These are phyloP conservation scores for Notothenia rossii DNA, from an alignment of 2,113 vertebrate genomes.

Conservation along the genomic window DNA sequence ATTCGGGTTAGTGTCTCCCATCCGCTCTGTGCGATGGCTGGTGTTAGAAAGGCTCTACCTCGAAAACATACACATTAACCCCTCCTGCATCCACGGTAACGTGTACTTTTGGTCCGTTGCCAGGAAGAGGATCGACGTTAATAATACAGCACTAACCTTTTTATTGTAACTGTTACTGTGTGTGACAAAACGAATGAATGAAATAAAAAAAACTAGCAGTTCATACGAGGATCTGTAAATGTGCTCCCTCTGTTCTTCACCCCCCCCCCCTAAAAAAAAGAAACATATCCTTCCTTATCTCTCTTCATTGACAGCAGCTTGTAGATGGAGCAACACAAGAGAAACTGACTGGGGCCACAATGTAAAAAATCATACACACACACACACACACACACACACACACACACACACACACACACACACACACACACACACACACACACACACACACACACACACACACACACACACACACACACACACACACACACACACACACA, in stretches of 20 bases:
- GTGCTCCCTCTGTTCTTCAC: not conserved
- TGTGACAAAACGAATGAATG: not conserved
- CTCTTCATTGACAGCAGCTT: not conserved
- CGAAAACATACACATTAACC: conserved; percentile 48
- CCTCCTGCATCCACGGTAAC: conserved; percentile 16
- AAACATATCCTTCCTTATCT: too few species aligned
- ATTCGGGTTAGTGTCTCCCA: conserved; percentile 63
- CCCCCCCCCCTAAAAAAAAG: too few species aligned
- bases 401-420: too few species aligned
- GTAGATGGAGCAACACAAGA: not conserved
- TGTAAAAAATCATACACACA: not conserved
- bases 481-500: too few species aligned
- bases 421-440: too few species aligned
- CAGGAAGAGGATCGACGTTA: conserved; percentile 17
- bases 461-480: too few species aligned
- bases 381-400: not conserved
- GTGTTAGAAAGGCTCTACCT: conserved; percentile 70
- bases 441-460: too few species aligned
- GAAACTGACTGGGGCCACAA: not conserved
- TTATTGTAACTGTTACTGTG: not conserved
- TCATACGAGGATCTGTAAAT: not conserved
- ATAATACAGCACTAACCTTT: conserved; percentile 13
- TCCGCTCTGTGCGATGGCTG: conserved; percentile 34
- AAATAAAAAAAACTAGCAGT: conserved; percentile 21
- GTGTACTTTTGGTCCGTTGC: conserved; percentile 30